Evolutionary conservation across 92 coral and sea anemone species (phyloP).

Genomic region (Porites evermanni): DNA sequence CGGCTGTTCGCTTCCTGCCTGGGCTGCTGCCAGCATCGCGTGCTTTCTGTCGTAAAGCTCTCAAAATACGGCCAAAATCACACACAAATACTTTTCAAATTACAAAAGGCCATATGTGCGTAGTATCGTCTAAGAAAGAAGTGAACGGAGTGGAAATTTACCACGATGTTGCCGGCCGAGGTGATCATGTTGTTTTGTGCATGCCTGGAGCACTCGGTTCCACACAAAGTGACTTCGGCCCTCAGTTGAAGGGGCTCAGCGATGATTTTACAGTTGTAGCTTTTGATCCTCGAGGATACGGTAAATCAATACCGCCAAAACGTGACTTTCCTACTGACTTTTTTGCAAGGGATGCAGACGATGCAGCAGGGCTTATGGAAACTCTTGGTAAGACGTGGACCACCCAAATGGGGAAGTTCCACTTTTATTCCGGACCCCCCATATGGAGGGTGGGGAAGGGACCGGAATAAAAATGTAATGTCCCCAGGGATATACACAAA

Average conservation of each 20-base stretch:
- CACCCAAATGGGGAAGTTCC: too few species aligned
- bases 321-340: slow-evolving; percentile 94
- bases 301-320: slow-evolving; percentile 94
- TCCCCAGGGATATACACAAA: too few species aligned
- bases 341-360: slow-evolving; percentile 90
- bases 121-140: slow-evolving; percentile 68
- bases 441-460: too few species aligned
- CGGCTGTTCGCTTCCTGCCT: neutral
- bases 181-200: slow-evolving; percentile 79
- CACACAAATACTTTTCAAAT: neutral
- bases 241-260: slow-evolving; percentile 82
- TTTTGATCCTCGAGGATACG: slow-evolving; percentile 97
- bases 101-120: neutral
- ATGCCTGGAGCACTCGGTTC: slow-evolving; percentile 97
- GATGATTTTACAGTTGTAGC: slow-evolving; percentile 86
- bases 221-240: slow-evolving; percentile 95
- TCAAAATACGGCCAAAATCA: neutral
- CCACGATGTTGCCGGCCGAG: slow-evolving; percentile 80
- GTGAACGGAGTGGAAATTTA: slow-evolving; percentile 91
- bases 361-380: slow-evolving; percentile 90
- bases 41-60: neutral
- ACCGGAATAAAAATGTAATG: too few species aligned
- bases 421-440: too few species aligned
- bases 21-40: neutral
- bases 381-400: slow-evolving; percentile 66